Base-by-base conservation (phyloP, 2,888 invertebrate species). In the Macroteleia sp. region DNA sequence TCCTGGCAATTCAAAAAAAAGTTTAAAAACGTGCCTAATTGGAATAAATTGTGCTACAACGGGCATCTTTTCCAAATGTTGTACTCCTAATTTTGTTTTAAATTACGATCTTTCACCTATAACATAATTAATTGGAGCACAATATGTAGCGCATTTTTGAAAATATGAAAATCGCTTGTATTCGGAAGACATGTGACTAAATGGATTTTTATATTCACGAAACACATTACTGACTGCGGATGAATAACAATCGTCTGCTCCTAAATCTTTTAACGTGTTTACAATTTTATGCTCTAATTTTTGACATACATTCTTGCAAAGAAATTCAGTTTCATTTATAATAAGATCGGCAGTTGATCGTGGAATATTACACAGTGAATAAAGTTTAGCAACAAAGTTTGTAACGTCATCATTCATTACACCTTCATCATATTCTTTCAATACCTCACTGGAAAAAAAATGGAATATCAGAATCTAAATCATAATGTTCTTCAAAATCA, bases 1-100 rank as follows among this genome's bases (percentile, higher is more conserved):
- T 25, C 66, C 67, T n/a, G 78, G 78, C 39, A 82, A 57, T 66
- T 78, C 69, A 57, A 82, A 81, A 66, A 82, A 79, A 6, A 41
- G 36, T 77, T 71, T 74, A 6, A 82, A 74, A 10, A 83, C 83
- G 16, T 16, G 6, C 46, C 80, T 57, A 8, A 82, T 42, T 2
- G 78, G 69, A 70, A 84, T 82, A 30, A 79, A 81, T 73, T 83
- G 79, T 0, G 74, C 77, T 36, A 59, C 75, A 41, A 80, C 75
- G 12, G 67, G 78, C n/a, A 69, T 39, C 16, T 36, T 50, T 30
- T 67, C 46, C 9, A 46, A 39, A 30, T 14, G 25, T 17, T 17
- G 48, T 1, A 50, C 28, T 22, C 39, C 62, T 30, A 39, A 39
- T 50, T 25, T 64, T 8, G 12, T 42, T 46, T 48, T 48, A 30